Evolutionary conservation across 92 coral and sea anemone species (phyloP), one percentile per base, ranked within the genome.

Genomic region (Phenganax stokvisi): DNA sequence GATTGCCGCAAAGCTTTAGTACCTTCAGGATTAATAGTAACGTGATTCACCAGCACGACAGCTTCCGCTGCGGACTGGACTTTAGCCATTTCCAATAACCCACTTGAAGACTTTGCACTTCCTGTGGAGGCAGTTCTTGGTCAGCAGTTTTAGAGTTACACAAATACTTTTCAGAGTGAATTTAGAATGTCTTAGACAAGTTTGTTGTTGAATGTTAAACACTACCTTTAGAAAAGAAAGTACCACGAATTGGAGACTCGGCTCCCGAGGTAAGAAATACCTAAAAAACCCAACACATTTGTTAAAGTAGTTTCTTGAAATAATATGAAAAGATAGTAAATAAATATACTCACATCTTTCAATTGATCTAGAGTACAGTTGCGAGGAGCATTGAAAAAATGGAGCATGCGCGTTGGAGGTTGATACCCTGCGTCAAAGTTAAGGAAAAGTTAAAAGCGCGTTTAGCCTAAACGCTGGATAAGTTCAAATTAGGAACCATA

Each of bases 1-100:
- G 5, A 37, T 37, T 5, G 47, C 47, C 47, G 5, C 47, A 28
- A 12, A 15, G 47, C 28, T 13, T 8, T 15, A 56, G 9, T 89
- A 96, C 99, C 99, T 96, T 97, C 97, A 12, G 99, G 97, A 77
- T 92, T 96, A 82, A 96, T 96, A 80, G 99, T 96, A 83, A 83
- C 92, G 62, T 96, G 99, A 79, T 96, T 96, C 7, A 97, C 92
- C 47, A 96, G 93, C 10, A 93, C 91, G 74, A 96, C 87, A 8
- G 99, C 99, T 71, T 96, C 99, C 89, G 92, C 92, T 0, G 99
- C 99, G 37, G 99, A 96, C 10, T 97, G 97, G 56, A 96, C 91
- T 74, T 92, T 97, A 0, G 99, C 90, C 99, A 92, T 96, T 82
- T 96, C 99, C 66, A 96, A 80, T 59, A 96, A 88, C 15, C 99